These are phyloP conservation scores for Heterodera schachtii DNA, from an alignment of 1,140 invertebrate genomes.

Conservation along the genomic window DNA sequence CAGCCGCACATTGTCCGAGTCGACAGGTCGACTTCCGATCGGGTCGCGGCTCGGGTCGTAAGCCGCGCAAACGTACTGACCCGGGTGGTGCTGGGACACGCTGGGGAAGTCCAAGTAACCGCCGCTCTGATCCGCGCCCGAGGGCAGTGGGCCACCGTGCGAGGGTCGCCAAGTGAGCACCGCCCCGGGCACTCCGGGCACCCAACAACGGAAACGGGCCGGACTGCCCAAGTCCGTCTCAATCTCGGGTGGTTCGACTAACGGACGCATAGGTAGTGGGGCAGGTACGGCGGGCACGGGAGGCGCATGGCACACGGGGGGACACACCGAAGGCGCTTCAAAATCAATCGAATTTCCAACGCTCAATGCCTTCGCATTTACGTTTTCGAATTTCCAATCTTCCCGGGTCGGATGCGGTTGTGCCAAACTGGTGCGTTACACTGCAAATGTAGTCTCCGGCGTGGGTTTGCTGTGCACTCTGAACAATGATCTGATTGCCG, in stretches of 20 bases:
- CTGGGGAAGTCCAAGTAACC: slow-evolving; percentile 52
- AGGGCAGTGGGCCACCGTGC: slow-evolving; percentile 55
- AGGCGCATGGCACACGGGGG: slow-evolving; percentile 14
- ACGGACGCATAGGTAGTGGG: slow-evolving; percentile 48
- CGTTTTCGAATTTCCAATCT: slow-evolving; percentile 53
- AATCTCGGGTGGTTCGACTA: slow-evolving; percentile 59
- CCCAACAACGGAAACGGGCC: slow-evolving; percentile 63
- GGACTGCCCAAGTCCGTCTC: slow-evolving; percentile 55
- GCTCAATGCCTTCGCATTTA: not conserved
- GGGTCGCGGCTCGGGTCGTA: slow-evolving; percentile 52
- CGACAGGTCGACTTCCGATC: slow-evolving; percentile 36
- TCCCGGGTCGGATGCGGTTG: slow-evolving; percentile 58
- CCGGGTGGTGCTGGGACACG: slow-evolving; percentile 35
- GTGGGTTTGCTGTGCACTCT: slow-evolving; percentile 52
- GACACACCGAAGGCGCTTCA: not conserved
- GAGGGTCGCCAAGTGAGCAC: slow-evolving; percentile 54
- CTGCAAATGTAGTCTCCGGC: slow-evolving; percentile 64
- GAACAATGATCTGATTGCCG: slow-evolving; percentile 63
- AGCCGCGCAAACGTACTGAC: slow-evolving; percentile 60
- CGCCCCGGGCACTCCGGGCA: slow-evolving; percentile 61
- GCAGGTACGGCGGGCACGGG: not conserved
- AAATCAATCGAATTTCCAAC: not conserved
- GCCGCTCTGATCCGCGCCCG: slow-evolving; percentile 48
- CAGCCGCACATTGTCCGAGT: slow-evolving; percentile 50
- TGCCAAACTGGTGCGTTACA: slow-evolving; percentile 55